Base-by-base conservation (phyloP, 2,888 invertebrate species). In the Athetis lepigone region DNA sequence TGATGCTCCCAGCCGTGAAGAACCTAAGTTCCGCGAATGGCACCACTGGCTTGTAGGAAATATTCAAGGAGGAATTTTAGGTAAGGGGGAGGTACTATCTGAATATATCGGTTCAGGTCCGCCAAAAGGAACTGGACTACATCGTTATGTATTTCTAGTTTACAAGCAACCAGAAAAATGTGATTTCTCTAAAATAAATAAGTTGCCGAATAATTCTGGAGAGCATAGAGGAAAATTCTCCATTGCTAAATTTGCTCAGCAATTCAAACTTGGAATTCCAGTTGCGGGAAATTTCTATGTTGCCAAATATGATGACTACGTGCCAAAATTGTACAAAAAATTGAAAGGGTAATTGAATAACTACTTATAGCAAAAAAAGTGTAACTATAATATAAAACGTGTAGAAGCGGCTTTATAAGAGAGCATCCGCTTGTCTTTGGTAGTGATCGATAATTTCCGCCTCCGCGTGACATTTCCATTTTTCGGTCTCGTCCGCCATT, bases 11-110 rank as follows among this genome's bases (percentile, higher is more conserved):
- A 97, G 96, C 78, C 95, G 97, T 29, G 93, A 95, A 70, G 95
- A 96, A 58, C 97, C 97, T 0, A 96, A 95, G 71, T 96, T 95
- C 76, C 93, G 97, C 25, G 97, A 97, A 90, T 97, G 96, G 96
- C 96, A 97, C 78, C 97, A 98, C 87, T 98, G 97, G 97, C 90
- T 97, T 11, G 96, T 97, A 27, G 97, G 96, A 19, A 98, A 98
- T 83, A 97, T 98, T 81, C 96, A 96, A 9, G 97, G 96, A 27
- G 91, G 90, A 57, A 95, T 97, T 72, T 82, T 97, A 43, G 85
- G 85, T 13, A 95, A 95, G 76, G 97, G 97, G 25, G 96, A 97
- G 84, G 92, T 95, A 18, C 89, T 97, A 18, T 94, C 96, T 16
- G 96, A 96, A 67, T 98, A 97, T 82, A 93, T 94, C 37, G 93